A percentile compares a stretch with the other conserved stretches of the same genome.
These are phyloP conservation scores for Idaea aversata DNA, from an alignment of 2,888 invertebrate genomes.

Conservation along the genomic window DNA sequence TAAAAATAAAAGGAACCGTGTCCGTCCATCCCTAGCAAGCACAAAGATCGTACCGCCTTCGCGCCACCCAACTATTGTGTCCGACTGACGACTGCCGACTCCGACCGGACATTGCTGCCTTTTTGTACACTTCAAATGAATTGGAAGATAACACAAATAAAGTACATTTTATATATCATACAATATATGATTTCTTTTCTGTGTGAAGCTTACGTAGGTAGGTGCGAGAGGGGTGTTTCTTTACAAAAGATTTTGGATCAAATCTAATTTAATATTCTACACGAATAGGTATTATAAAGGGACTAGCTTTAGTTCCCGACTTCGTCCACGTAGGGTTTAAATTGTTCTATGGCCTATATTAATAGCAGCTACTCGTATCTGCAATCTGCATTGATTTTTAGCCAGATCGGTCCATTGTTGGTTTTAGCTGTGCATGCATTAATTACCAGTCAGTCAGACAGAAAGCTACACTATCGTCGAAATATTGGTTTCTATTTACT, in stretches of 20 bases:
- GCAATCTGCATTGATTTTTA: no score
- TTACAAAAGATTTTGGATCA: background rate
- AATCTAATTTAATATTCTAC: background rate
- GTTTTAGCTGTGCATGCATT: no score
- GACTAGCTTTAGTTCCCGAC: no score
- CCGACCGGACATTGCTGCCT: conserved; percentile 17
- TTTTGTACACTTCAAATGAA: conserved; percentile 44
- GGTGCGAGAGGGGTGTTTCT: background rate
- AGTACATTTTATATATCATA: conserved; percentile 18
- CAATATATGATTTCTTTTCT: background rate
- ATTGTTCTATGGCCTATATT: no score
- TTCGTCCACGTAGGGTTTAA: no score
- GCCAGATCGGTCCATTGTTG: no score
- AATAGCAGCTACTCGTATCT: no score
- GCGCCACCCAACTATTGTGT: conserved; percentile 39
- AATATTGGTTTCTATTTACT: no score
- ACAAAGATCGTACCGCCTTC: conserved; percentile 27
- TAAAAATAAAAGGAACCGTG: conserved; percentile 14
- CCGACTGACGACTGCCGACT: conserved; percentile 34
- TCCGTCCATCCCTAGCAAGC: conserved; percentile 28
- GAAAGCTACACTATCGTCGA: no score
- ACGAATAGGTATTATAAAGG: no score
- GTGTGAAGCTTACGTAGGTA: background rate
- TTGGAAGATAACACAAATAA: conserved; percentile 43
- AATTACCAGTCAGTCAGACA: no score